phyloP scores from a whole-genome alignment of 2,888 invertebrate genomes.

The Tetropium fuscum region DNA sequence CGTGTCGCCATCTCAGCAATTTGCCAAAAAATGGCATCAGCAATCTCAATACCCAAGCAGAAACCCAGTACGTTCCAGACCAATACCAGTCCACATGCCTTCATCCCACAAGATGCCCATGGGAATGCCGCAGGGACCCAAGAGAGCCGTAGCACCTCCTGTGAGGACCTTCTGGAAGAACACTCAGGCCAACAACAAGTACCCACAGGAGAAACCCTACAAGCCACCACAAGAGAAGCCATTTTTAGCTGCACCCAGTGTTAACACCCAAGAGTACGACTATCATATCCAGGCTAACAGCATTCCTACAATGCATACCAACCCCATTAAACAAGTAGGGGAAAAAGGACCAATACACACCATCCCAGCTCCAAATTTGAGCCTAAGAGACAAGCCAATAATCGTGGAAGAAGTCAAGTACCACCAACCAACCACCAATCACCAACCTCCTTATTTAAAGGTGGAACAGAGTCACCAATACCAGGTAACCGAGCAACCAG shows the following conservation, averaged over 20 bases:
- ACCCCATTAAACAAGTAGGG: slow-evolving; percentile 63
- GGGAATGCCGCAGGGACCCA: slow-evolving; percentile 37
- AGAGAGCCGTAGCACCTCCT: slow-evolving; percentile 39
- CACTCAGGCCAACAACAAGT: slow-evolving; percentile 27
- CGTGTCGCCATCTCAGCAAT: slow-evolving; percentile 46
- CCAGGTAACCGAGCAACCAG: slow-evolving; percentile 69
- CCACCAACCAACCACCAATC: no score
- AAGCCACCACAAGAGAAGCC: slow-evolving; percentile 14
- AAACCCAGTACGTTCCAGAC: slow-evolving; percentile 33
- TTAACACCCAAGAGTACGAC: slow-evolving; percentile 56
- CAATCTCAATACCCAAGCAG: slow-evolving; percentile 37
- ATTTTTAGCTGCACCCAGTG: slow-evolving; percentile 54
- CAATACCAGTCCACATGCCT: slow-evolving; percentile 51
- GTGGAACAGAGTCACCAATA: slow-evolving; percentile 31
- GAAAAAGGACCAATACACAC: slow-evolving; percentile 84
- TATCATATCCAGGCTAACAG: slow-evolving; percentile 61
- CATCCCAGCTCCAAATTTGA: slow-evolving; percentile 86
- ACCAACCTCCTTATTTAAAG: slow-evolving; percentile 6
- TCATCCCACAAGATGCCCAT: slow-evolving; percentile 46
- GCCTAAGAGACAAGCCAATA: slow-evolving; percentile 74
- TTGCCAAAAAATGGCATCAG: slow-evolving; percentile 54
- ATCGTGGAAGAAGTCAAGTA: slow-evolving; percentile 61
- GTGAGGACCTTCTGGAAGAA: slow-evolving; percentile 53
- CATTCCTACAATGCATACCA: slow-evolving; percentile 56
- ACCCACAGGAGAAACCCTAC: slow-evolving; percentile 37